A percentile compares a stretch with the other conserved stretches of the same genome.
Evolutionary conservation across 2,888 invertebrate species (phyloP).

Genomic region (Nematopogon swammerdamellus): DNA sequence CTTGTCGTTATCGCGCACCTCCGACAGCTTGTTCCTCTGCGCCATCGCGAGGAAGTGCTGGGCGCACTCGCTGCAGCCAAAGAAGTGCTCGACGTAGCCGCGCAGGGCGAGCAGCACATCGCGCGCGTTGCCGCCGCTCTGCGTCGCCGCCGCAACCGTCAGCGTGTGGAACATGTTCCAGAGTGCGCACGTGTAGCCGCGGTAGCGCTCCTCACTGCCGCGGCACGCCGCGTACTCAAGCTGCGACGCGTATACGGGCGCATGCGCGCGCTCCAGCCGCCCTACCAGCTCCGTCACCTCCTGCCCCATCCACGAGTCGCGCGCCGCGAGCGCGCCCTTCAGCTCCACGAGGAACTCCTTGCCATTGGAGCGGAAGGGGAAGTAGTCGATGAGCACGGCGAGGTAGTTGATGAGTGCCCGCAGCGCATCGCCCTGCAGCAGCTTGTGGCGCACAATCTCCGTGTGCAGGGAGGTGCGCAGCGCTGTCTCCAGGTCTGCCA

Average conservation of each 20-base stretch:
- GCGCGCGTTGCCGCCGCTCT: constrained; percentile 52
- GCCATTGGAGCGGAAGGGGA: constrained; percentile 72
- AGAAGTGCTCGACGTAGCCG: constrained; percentile 87
- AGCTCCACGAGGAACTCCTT: constrained; percentile 62
- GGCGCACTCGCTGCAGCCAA: constrained; percentile 90
- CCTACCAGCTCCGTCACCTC: constrained; percentile 57
- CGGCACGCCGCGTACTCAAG: constrained; percentile 74
- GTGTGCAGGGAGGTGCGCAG: constrained; percentile 78
- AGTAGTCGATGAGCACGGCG: constrained; percentile 67
- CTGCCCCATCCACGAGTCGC: constrained; percentile 54
- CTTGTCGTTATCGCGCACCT: constrained; percentile 68
- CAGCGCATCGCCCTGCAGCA: constrained; percentile 68
- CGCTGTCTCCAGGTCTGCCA: constrained; percentile 85
- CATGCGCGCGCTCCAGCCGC: constrained; percentile 46
- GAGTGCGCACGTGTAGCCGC: constrained; percentile 92
- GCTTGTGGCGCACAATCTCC: constrained; percentile 72
- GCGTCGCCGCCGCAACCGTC: constrained; percentile 70
- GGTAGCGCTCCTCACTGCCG: constrained; percentile 68
- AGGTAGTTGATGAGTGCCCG: constrained; percentile 73
- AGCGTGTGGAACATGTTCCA: constrained; percentile 95
- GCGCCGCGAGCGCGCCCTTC: constrained; percentile 45
- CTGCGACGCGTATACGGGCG: constrained; percentile 52
- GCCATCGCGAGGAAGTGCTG: constrained; percentile 90
- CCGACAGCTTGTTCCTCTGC: constrained; percentile 61
- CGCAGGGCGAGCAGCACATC: constrained; percentile 79